Percentiles rank a stretch among this genome's conserved stretches.
These are phyloP conservation scores for Cheilosia impressa DNA, from an alignment of 2,888 invertebrate species.

Conservation along the genomic window DNA sequence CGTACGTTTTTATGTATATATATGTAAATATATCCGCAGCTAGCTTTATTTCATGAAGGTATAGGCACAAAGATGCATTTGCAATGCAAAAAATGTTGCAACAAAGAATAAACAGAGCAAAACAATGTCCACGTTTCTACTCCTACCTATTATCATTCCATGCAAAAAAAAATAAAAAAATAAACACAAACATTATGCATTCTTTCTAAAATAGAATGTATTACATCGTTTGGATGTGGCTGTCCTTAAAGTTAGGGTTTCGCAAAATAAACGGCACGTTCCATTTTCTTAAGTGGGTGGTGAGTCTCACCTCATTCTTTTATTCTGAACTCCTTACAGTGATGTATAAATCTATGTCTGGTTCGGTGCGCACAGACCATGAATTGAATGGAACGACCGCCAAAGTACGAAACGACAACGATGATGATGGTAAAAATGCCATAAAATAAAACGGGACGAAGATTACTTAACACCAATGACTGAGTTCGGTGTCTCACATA, in stretches of 20 bases:
- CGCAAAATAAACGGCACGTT: slow-evolving; percentile 37
- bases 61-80: too few relatives aligned
- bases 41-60: too few relatives aligned
- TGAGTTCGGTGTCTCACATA: slow-evolving; percentile 37
- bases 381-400: slow-evolving; percentile 61
- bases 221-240: neutral
- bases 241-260: neutral
- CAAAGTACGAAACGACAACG: slow-evolving; percentile 43
- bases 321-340: neutral
- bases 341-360: slow-evolving; percentile 56
- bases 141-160: neutral
- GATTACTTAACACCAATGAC: slow-evolving; percentile 65
- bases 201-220: neutral
- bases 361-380: slow-evolving; percentile 45
- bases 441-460: slow-evolving; percentile 64
- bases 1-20: too few relatives aligned
- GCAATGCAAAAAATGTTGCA: too few relatives aligned
- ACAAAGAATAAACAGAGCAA: too few relatives aligned
- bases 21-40: too few relatives aligned
- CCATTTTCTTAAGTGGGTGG: slow-evolving; percentile 45
- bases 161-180: neutral
- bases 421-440: slow-evolving; percentile 59
- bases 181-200: neutral
- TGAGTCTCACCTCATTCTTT: neutral
- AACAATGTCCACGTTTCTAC: too few relatives aligned